phyloP scores from a whole-genome alignment of 2,113 vertebrate genomes.

The Oreochromis tanganicae region DNA sequence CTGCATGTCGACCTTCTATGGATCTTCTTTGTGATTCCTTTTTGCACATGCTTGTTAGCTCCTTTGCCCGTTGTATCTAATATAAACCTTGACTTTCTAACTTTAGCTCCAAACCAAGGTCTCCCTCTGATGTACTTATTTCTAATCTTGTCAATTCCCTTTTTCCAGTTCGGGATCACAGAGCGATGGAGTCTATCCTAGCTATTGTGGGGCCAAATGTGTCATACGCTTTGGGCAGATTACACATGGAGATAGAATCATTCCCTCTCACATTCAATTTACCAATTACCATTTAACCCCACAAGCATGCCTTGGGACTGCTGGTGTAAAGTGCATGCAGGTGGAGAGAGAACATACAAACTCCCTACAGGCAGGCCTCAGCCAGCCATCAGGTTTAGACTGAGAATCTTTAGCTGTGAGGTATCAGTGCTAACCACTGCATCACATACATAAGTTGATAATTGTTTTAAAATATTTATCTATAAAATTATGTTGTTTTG shows the following conservation, averaged over 20 bases:
- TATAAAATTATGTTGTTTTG: background rate
- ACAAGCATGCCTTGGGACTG: background rate
- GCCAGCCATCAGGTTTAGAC: background rate
- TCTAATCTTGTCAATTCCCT: background rate
- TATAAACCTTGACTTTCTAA: background rate
- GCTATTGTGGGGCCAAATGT: background rate
- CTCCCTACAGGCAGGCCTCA: background rate
- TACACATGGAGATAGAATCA: background rate
- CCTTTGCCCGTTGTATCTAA: background rate
- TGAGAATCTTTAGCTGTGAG: background rate
- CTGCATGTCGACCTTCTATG: background rate
- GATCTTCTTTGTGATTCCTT: background rate
- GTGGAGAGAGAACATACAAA: background rate
- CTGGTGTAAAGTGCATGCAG: background rate
- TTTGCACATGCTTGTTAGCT: background rate
- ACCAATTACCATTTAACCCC: background rate
- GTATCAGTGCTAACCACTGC: background rate
- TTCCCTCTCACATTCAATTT: background rate
- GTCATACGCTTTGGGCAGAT: background rate
- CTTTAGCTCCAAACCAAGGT: background rate
- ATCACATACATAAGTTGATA: background rate
- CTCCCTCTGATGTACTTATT: background rate
- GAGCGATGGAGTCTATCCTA: background rate
- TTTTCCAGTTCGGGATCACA: background rate
- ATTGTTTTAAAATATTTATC: background rate